A percentile compares a stretch with the other conserved stretches of the same genome.
Evolutionary conservation across 2,797 vertebrate genomes (phyloP).

Genomic region (Psittacula echo): DNA sequence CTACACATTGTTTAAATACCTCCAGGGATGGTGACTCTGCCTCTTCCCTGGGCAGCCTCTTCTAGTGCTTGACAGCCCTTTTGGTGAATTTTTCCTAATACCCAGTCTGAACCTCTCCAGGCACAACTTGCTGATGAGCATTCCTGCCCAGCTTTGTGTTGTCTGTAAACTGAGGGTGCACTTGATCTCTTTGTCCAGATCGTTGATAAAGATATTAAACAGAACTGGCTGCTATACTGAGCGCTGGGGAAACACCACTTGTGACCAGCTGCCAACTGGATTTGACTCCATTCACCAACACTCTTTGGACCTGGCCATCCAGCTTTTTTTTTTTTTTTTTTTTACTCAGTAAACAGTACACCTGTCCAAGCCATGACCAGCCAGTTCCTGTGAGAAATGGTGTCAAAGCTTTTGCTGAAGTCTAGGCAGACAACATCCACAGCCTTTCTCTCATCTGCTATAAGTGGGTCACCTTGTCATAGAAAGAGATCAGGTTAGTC

Average conservation of each 20-base stretch:
- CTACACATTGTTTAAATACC: not conserved
- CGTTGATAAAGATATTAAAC: not conserved
- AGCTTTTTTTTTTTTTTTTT: not conserved
- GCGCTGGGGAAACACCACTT: not conserved
- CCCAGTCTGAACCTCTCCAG: not conserved
- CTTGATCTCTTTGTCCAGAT: not conserved
- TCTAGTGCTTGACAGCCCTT: not conserved
- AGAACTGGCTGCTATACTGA: not conserved
- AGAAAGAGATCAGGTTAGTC: not conserved
- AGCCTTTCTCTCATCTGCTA: not conserved
- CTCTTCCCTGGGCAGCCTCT: not conserved
- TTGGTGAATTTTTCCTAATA: not conserved
- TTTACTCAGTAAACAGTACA: not conserved
- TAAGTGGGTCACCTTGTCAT: not conserved
- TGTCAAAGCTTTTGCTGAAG: not conserved
- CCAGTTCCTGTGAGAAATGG: not conserved
- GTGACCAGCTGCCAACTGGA: not conserved
- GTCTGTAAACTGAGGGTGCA: not conserved
- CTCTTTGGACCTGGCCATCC: not conserved
- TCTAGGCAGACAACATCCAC: not conserved
- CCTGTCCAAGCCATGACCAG: not conserved
- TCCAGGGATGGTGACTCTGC: not conserved
- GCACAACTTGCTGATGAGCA: not conserved
- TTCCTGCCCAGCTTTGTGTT: not conserved
- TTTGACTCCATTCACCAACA: rapidly evolving